phyloP scores from a whole-genome alignment of 2,113 vertebrate species.

The Ctenodactylus gundi region DNA sequence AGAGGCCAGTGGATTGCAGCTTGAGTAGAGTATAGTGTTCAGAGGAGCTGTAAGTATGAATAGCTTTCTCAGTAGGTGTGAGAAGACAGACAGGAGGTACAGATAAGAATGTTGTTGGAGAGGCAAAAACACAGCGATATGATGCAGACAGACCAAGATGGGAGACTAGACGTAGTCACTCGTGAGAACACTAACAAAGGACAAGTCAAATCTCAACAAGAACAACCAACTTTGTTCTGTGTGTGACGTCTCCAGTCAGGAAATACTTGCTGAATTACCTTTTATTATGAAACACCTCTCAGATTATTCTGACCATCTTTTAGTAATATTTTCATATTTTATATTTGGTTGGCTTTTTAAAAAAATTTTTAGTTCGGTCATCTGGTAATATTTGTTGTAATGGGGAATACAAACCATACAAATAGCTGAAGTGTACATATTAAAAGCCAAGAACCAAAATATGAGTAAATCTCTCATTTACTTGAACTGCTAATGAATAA shows the following conservation, averaged over 20 bases:
- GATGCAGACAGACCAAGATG: not conserved
- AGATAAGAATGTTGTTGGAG: not conserved
- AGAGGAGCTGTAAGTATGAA: not conserved
- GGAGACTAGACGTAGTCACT: not conserved
- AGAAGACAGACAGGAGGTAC: not conserved
- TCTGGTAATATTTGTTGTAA: not conserved
- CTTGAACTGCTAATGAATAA: not conserved
- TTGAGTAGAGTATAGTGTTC: not conserved
- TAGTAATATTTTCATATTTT: not conserved
- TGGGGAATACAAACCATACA: slow-evolving; percentile 28
- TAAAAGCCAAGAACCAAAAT: not conserved
- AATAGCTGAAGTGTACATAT: slow-evolving; percentile 13
- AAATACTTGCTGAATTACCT: not conserved
- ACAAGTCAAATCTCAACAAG: not conserved
- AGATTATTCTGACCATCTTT: slow-evolving; percentile 7
- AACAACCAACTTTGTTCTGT: not conserved
- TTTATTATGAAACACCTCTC: not conserved
- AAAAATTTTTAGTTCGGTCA: not conserved
- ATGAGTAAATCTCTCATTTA: not conserved
- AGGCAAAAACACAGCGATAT: not conserved
- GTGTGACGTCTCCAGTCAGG: not conserved
- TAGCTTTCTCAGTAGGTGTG: not conserved
- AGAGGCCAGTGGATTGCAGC: not conserved
- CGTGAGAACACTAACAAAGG: not conserved
- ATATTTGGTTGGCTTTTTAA: no score